Evolutionary conservation across 2,888 invertebrate genomes (phyloP).

Genomic region (Cantharis rufa): DNA sequence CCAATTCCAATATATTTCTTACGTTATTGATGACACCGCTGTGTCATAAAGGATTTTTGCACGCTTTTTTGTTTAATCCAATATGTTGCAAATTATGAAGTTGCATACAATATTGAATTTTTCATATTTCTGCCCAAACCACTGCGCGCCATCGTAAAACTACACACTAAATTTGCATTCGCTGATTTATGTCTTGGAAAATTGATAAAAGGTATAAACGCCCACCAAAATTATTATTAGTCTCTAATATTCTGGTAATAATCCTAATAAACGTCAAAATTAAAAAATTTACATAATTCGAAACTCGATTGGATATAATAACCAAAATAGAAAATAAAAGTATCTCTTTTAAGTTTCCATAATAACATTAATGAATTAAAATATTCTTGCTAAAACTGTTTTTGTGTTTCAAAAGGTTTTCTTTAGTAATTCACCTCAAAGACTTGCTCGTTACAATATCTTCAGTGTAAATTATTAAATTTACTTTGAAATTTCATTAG

Average conservation of each 20-base stretch:
- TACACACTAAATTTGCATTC: not conserved
- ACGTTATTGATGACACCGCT: slow-evolving; percentile 24
- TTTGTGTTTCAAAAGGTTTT: not conserved
- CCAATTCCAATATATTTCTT: slow-evolving; percentile 29
- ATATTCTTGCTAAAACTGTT: not conserved
- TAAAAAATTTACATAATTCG: not conserved
- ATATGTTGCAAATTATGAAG: not conserved
- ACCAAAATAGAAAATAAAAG: not conserved
- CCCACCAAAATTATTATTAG: not conserved
- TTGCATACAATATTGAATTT: not conserved
- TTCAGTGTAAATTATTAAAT: not conserved
- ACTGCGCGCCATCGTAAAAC: no score
- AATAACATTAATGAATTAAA: not conserved
- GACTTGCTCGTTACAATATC: not conserved
- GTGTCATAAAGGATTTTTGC: slow-evolving; percentile 23
- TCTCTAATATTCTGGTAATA: not conserved
- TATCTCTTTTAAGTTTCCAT: not conserved
- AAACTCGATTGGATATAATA: not conserved
- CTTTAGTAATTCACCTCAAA: not conserved
- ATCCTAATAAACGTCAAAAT: not conserved
- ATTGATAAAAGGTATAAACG: not conserved
- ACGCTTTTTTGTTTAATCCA: slow-evolving; percentile 5
- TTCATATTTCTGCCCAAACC: not conserved
- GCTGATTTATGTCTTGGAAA: not conserved
- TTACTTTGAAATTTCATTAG: not conserved